Evolutionary conservation across 2,113 vertebrate genomes (phyloP), one percentile per base, ranked within the genome.

Genomic region (Mellivora capensis): DNA sequence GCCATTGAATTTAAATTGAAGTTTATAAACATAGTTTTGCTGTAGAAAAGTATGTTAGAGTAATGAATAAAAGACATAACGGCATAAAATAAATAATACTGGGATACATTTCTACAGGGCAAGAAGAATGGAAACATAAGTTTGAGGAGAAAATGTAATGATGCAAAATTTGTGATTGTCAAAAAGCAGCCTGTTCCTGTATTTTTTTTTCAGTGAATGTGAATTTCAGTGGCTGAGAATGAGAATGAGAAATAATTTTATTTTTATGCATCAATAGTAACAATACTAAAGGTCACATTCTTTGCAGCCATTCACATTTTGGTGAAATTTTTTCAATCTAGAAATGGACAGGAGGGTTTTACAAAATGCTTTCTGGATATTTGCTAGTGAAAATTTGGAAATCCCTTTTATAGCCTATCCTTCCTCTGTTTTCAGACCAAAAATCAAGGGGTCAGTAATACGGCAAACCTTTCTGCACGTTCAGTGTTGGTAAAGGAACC

Each of bases 201-300:
- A 6, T 52, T 49, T 80, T 79, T 83, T 96, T 94, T 37, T 42
- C 83, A 86, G 77, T 90, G 69, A 93, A 44, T 62, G 91, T 81
- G 71, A 81, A 61, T 88, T 93, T 91, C 94, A 88, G 20, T 42
- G 3, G 11, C 49, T 52, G 49, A 52, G 4, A 52, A 39, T 21
- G 21, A 6, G 14, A 89, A 27, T 83, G 49, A 67, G 67, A 93
- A 67, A 80, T 61, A 59, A 15, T 74, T 91, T 87, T 76, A 29
- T 8, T 83, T 96, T 95, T 84, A 20, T 29, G 61, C 67, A 39
- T 89, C 86, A 92, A 10, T 69, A 83, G 91, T 95, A 85, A 80
- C 39, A 82, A 15, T 79, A 20, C 57, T 94, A 67, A 49, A 77
- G 69, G 44, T 72, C 64, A 88, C 23, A 54, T 86, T 94, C 80